Conservation (phyloP, 2,797 vertebrate species). For the Diceros bicornis region DNA sequence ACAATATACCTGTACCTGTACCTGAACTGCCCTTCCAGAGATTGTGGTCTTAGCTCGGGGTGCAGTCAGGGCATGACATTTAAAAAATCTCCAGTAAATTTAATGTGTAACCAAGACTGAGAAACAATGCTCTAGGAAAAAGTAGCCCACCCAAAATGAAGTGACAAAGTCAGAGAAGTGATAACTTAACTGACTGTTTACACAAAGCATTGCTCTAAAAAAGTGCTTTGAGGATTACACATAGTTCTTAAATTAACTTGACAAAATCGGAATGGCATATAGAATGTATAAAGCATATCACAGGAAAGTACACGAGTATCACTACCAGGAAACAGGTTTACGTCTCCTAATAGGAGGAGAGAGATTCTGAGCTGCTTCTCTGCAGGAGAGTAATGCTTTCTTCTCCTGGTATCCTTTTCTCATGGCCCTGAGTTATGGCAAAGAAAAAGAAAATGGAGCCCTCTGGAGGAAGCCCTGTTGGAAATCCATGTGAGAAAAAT, state of each 20-base stretch:
- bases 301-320: conserved; percentile 3
- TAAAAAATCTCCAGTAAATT: neutral
- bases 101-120: neutral
- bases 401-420: conserved; percentile 51
- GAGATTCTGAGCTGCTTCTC: conserved; percentile 57
- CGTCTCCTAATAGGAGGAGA: conserved; percentile 64
- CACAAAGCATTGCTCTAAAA: conserved; percentile 44
- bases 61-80: neutral
- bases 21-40: neutral
- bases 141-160: conserved; percentile 41
- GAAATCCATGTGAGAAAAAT: conserved; percentile 64
- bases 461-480: neutral
- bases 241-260: conserved; percentile 38
- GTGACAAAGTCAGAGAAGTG: conserved; percentile 35
- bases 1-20: accelerated
- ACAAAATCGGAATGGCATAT: conserved; percentile 71
- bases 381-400: conserved; percentile 65
- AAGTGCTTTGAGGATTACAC: conserved; percentile 66
- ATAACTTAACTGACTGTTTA: conserved; percentile 14
- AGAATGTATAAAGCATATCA: conserved; percentile 21
- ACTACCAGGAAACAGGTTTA: conserved; percentile 65
- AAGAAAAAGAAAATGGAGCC: conserved; percentile 71
- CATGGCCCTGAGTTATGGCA: conserved; percentile 64
- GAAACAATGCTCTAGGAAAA: conserved; percentile 1
- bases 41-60: accelerated